phyloP scores from a whole-genome alignment of 2,113 vertebrate species.

The Semnornis frantzii region DNA sequence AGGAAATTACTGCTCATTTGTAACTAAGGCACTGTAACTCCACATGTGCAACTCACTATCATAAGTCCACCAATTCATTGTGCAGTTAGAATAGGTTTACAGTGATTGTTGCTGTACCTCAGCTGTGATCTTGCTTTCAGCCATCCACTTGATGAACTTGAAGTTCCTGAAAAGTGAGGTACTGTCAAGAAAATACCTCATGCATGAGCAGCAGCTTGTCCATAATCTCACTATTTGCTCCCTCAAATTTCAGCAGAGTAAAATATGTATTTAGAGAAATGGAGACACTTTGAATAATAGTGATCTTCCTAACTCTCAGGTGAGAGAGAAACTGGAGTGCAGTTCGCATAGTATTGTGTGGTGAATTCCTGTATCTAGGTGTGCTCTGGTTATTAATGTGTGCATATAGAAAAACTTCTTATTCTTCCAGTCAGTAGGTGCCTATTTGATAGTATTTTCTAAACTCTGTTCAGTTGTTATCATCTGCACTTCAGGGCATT shows the following conservation, averaged over 20 bases:
- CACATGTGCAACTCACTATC: neutral
- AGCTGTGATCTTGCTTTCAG: neutral
- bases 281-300: neutral
- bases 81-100: neutral
- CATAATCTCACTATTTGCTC: neutral
- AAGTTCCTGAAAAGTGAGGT: neutral
- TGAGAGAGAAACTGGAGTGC: neutral
- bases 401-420: neutral
- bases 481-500: neutral
- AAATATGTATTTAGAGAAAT: neutral
- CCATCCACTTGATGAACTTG: neutral
- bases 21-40: neutral
- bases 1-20: neutral
- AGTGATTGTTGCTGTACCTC: neutral
- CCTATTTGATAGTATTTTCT: neutral
- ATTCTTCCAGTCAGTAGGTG: neutral
- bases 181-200: neutral
- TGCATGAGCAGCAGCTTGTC: neutral
- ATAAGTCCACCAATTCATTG: neutral
- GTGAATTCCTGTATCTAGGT: neutral
- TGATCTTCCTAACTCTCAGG: neutral
- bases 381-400: neutral
- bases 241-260: neutral
- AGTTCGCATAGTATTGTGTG: too few relatives aligned
- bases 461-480: neutral